Evolutionary conservation across 2,797 vertebrate species (phyloP), one percentile per base, ranked within the genome.

Genomic region (Pseudotriccus pelzelni): DNA sequence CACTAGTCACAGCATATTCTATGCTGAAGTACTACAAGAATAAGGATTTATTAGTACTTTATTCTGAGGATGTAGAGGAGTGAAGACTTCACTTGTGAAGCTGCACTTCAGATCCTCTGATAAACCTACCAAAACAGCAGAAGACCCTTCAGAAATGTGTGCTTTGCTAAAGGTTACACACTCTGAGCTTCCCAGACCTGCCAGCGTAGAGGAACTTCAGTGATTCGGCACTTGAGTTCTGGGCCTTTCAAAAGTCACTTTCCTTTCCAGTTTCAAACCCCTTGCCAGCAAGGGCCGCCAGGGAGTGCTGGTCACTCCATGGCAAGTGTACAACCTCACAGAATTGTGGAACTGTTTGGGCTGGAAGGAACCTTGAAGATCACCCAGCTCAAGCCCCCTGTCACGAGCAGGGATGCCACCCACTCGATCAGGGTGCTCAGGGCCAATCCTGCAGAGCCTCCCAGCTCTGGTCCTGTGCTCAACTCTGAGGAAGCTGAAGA

Each of bases 321-420:
- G 58, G 32, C 20, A 28, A 72, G 28, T 1, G 0, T 16, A 8
- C 20, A n/a, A 22, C 21, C 47, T n/a, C 25, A 78, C 1, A 21
- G 27, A 60, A 24, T 1, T 27, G 21, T n/a, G 34, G 10, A 53
- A 27, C 21, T 6, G 4, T n/a, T 60, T 37, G 3, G 69, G 24
- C 4, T 59, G 27, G 34, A 47, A 47, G 6, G 25, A 4, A 13
- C 22, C 32, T n/a, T 37, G 23, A 47, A 47, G 32, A 7, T 47
- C 60, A 24, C 2, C 11, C 50, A 3, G 1, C 23, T 24, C 67
- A 59, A 6, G 4, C 1, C 22, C 37, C 15, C 34, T 52, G 6
- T 18, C 46, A 10, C 5, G 25, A n/a, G 28, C 28, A 64, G 37
- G 21, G 34, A 3, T 27, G 64, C 3, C 9, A 73, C 52, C 22